These are phyloP conservation scores for Liasis olivaceus DNA, from an alignment of 2,797 vertebrate species.

Conservation along the genomic window DNA sequence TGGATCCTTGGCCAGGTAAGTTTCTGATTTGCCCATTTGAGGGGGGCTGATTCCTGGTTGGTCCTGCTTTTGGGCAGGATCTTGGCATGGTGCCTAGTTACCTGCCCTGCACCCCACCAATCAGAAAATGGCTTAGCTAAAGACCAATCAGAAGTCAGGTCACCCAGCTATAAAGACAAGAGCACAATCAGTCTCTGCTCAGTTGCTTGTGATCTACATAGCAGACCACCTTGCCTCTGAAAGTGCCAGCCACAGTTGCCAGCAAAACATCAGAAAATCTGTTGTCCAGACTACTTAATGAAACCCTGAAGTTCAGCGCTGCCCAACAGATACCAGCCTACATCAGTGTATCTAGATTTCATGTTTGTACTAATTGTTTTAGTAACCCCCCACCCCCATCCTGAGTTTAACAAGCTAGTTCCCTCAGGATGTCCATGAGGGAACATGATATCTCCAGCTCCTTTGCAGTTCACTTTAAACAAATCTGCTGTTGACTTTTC, in stretches of 20 bases:
- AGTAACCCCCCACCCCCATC: too few relatives aligned
- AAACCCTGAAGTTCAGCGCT: background rate
- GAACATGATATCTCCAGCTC: background rate
- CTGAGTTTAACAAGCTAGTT: background rate
- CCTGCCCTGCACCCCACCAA: background rate
- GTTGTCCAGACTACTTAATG: background rate
- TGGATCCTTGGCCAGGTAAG: background rate
- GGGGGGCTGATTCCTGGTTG: background rate
- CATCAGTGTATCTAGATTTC: background rate
- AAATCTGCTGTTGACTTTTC: background rate
- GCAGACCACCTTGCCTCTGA: background rate
- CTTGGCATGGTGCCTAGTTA: background rate
- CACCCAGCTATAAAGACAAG: conserved; percentile 6
- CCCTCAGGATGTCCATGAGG: background rate
- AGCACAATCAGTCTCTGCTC: background rate
- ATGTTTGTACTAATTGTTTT: background rate
- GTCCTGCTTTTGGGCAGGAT: background rate
- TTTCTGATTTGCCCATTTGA: background rate
- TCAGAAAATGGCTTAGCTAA: background rate
- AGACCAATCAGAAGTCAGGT: background rate
- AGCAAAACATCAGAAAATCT: background rate
- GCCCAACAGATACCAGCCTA: background rate
- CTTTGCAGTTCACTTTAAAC: background rate
- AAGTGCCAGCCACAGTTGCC: background rate
- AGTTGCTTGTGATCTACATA: background rate